Conservation (phyloP, 1,140 invertebrate genomes). For the Orussus abietinus region DNA sequence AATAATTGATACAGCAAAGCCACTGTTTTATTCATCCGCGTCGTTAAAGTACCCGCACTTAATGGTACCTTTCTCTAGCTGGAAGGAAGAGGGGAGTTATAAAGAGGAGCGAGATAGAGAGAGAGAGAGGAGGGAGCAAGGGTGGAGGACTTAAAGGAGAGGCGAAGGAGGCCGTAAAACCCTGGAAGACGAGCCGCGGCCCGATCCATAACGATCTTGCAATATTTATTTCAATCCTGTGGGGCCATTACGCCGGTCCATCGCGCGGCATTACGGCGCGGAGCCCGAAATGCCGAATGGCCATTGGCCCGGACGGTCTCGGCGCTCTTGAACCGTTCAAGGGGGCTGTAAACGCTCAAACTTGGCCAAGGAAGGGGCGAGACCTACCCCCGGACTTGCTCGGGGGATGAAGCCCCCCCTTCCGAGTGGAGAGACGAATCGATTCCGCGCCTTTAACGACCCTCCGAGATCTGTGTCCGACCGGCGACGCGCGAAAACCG, state of each 20-base stretch:
- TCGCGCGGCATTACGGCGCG: slow-evolving; percentile 19
- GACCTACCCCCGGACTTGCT: too few species aligned
- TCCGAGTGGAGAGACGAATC: too few species aligned
- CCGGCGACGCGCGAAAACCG: too few species aligned
- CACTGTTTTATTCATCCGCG: too few species aligned
- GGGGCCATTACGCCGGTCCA: slow-evolving; percentile 18
- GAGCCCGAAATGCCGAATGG: slow-evolving; percentile 14
- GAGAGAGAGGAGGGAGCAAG: not conserved
- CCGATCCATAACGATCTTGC: slow-evolving; percentile 21
- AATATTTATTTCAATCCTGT: slow-evolving; percentile 26
- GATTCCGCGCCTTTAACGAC: too few species aligned
- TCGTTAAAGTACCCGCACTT: too few species aligned
- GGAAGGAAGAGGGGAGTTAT: too few species aligned
- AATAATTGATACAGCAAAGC: too few species aligned
- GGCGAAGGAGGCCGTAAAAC: not conserved
- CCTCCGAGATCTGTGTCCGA: too few species aligned
- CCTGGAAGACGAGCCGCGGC: slow-evolving; percentile 13
- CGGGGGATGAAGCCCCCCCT: too few species aligned
- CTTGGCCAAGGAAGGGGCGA: slow-evolving; percentile 14
- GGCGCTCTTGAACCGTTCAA: slow-evolving; percentile 11
- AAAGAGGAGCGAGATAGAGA: not conserved
- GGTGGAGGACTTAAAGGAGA: not conserved
- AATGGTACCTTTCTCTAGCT: too few species aligned
- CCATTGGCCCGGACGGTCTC: too few species aligned
- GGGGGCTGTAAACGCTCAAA: slow-evolving; percentile 17